phyloP scores from a whole-genome alignment of 2,797 vertebrate species.

The Tragopan temminckii region DNA sequence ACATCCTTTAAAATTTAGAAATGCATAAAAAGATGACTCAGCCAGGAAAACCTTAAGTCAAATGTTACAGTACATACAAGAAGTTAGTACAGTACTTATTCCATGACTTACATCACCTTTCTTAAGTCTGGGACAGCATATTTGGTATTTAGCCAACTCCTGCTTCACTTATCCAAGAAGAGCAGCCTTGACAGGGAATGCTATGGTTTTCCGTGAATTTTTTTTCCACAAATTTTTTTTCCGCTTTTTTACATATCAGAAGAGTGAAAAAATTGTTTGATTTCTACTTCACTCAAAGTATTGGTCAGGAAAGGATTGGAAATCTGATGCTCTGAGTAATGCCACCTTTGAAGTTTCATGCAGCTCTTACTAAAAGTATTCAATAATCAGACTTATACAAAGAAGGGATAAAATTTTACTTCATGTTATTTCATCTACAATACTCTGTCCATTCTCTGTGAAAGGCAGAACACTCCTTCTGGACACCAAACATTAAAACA shows the following conservation, averaged over 20 bases:
- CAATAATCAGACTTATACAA: background rate
- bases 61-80: background rate
- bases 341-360: background rate
- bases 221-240: background rate
- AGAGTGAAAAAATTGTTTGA: background rate
- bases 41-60: background rate
- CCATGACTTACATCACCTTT: background rate
- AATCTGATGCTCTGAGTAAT: background rate
- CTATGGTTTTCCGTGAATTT: background rate
- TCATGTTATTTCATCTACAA: background rate
- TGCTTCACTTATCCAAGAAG: background rate
- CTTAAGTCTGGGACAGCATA: background rate
- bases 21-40: background rate
- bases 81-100: background rate
- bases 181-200: background rate
- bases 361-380: background rate
- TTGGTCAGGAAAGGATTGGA: background rate
- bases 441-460: background rate
- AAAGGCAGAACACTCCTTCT: background rate
- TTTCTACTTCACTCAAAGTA: background rate
- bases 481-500: background rate
- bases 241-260: background rate
- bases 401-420: background rate
- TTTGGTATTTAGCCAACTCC: background rate
- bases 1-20: background rate